Evolutionary conservation across 2,113 vertebrate species (phyloP).

Genomic region (Zosterops borbonicus): DNA sequence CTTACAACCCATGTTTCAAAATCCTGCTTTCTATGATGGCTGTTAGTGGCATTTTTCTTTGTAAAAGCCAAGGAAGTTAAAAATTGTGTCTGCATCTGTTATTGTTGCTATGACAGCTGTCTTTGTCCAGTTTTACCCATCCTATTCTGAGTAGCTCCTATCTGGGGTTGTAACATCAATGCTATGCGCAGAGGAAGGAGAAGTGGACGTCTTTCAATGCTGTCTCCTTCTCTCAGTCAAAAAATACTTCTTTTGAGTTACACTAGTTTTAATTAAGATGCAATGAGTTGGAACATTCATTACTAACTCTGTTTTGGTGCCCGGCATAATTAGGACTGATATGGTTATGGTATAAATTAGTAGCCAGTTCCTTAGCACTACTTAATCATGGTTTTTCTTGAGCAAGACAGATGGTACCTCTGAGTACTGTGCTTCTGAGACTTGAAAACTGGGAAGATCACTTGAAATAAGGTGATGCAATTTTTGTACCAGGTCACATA

Average conservation of each 20-base stretch:
- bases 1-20: not conserved
- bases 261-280: not conserved
- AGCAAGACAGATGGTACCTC: not conserved
- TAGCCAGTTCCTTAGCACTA: not conserved
- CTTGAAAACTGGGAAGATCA: not conserved
- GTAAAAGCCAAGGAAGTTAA: not conserved
- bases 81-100: not conserved
- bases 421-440: not conserved
- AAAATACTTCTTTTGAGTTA: not conserved
- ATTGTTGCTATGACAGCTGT: slow-evolving; percentile 1
- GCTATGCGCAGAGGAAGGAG: not conserved
- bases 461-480: slow-evolving; percentile 12
- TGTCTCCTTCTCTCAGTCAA: not conserved
- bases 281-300: not conserved
- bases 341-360: accelerated
- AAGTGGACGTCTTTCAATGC: not conserved
- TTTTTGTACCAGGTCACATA: not conserved
- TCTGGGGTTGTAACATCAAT: not conserved
- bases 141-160: not conserved
- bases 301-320: not conserved
- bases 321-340: not conserved
- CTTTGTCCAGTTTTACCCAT: slow-evolving; percentile 7
- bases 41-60: not conserved
- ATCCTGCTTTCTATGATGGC: not conserved
- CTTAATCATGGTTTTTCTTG: not conserved